Base-by-base conservation (phyloP, 2,888 invertebrate genomes). In the Epistrophe grossulariae region DNA sequence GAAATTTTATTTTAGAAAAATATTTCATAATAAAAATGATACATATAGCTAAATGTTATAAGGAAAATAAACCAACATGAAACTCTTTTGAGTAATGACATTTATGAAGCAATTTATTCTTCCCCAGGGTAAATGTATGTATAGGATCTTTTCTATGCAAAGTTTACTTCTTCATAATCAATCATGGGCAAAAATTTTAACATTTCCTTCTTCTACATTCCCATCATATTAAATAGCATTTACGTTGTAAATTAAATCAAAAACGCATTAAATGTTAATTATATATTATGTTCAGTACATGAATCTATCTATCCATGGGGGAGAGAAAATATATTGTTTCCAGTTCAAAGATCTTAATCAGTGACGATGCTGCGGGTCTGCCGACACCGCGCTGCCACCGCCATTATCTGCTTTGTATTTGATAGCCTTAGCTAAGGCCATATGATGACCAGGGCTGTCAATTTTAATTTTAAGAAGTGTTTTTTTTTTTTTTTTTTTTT, bases 251-350 rank as follows among this genome's bases (percentile, higher is more conserved):
- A 66, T 66, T 66, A 17, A 66, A 66, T 66, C 66, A 66, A 66
- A 66, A 66, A 50, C 15, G 19, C 48, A 66, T 66, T 66, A 50
- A 66, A 50, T 48, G 15, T 62, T 62, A 62, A 62, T 62, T 62
- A 43, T 59, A 40, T 40, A 13, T 2, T 2, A 28, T 28, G 2
- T 28, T 5, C 43, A 40, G 35, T 17, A 11, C 6, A 62, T 40
- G 40, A 38, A 62, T 24, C 3, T 24, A 24, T 31, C 59, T 15
- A 24, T 19, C n/a, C 48, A 48, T 35, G 66, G 35, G 66, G 50
- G 31, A 35, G n/a, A 45, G 31, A 19, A 35, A 17, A 50, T 66
- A 50, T 66, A 48, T 52, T 13, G 28, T 35, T 50, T 66, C 17
- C 17, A 48, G 50, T 48, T 31, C 28, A 48, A 57, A 52, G 45